These are phyloP conservation scores for Thymallus thymallus DNA, from an alignment of 2,113 vertebrate species.

Conservation along the genomic window DNA sequence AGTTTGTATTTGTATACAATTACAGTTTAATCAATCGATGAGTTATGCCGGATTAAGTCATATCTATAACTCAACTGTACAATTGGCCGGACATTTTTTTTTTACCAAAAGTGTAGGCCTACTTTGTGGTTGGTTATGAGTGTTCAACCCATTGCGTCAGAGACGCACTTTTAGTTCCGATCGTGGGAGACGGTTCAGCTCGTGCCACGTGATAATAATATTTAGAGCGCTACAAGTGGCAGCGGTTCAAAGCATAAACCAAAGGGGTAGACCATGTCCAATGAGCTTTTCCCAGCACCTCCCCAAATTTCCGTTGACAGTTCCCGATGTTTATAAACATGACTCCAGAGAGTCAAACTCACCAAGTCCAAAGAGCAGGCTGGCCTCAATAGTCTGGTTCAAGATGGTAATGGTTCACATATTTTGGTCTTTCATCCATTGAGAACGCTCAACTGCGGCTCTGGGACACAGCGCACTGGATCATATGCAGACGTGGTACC, in stretches of 20 bases:
- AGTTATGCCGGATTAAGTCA: too few species aligned
- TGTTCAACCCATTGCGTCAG: too few species aligned
- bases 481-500: slow-evolving; percentile 21
- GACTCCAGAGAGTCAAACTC: slow-evolving; percentile 48
- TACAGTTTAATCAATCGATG: too few species aligned
- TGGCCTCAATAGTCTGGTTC: slow-evolving; percentile 26
- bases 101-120: too few species aligned
- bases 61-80: too few species aligned
- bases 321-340: slow-evolving; percentile 37
- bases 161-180: too few species aligned
- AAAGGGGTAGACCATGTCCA: slow-evolving; percentile 44
- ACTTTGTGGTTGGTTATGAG: too few species aligned
- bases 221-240: slow-evolving; percentile 69
- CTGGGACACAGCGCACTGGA: slow-evolving; percentile 41
- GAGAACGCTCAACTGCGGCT: slow-evolving; percentile 33
- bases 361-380: slow-evolving; percentile 41
- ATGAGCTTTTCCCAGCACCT: slow-evolving; percentile 57
- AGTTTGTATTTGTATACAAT: too few species aligned
- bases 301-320: slow-evolving; percentile 47
- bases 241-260: slow-evolving; percentile 47
- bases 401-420: slow-evolving; percentile 38
- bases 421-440: slow-evolving; percentile 20
- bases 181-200: slow-evolving; percentile 31
- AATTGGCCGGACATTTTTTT: too few species aligned
- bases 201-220: slow-evolving; percentile 59